A percentile compares a stretch with the other conserved stretches of the same genome.
phyloP scores from a whole-genome alignment of 2,888 invertebrate genomes.

The Netelia virgata region DNA sequence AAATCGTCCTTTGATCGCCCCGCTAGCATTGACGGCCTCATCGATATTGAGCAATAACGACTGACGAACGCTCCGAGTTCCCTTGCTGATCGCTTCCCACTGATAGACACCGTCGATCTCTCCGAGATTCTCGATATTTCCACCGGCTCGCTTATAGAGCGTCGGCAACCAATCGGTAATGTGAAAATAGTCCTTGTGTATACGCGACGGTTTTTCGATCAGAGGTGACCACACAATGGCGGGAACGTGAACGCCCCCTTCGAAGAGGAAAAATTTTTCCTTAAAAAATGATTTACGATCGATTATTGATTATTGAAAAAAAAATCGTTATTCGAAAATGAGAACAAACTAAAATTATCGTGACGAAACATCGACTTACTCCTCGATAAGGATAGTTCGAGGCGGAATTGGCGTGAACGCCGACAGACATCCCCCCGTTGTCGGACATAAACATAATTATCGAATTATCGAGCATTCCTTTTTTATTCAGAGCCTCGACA shows the following conservation, averaged over 20 bases:
- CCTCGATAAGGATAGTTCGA: slow-evolving; percentile 88
- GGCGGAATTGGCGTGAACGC: slow-evolving; percentile 85
- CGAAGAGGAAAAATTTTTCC: slow-evolving; percentile 90
- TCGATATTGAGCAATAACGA: slow-evolving; percentile 91
- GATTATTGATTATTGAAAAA: slow-evolving; percentile 80
- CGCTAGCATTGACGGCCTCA: slow-evolving; percentile 83
- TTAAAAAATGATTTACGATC: too few relatives aligned
- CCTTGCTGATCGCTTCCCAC: slow-evolving; percentile 79
- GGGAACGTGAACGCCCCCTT: slow-evolving; percentile 93
- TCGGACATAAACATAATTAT: slow-evolving; percentile 88
- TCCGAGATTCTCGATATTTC: slow-evolving; percentile 82
- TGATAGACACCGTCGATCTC: slow-evolving; percentile 86
- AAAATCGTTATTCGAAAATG: not conserved
- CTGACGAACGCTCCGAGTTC: slow-evolving; percentile 85
- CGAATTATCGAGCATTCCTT: slow-evolving; percentile 86
- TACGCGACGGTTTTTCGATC: slow-evolving; percentile 85
- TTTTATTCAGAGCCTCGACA: slow-evolving; percentile 85
- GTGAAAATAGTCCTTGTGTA: slow-evolving; percentile 90
- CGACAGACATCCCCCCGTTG: slow-evolving; percentile 87
- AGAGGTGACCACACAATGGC: slow-evolving; percentile 92
- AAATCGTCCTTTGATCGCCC: slow-evolving; percentile 73
- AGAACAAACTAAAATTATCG: not conserved
- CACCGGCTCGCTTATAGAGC: slow-evolving; percentile 84
- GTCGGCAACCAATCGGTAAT: slow-evolving; percentile 95
- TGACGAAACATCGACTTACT: slow-evolving; percentile 76